phyloP scores from a whole-genome alignment of 2,888 invertebrate genomes.

The Griposia aprilina region DNA sequence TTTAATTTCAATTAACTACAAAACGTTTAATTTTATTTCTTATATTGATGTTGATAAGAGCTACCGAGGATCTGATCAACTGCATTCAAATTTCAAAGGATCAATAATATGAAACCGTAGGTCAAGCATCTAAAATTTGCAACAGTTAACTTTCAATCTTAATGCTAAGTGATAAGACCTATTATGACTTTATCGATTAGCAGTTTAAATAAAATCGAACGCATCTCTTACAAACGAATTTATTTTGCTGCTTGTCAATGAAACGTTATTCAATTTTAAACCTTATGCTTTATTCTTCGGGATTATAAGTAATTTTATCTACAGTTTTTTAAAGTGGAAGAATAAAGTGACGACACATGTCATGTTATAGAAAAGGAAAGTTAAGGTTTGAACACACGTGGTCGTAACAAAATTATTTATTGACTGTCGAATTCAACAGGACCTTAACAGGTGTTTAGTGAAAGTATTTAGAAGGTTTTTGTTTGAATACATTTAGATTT shows the following conservation, averaged over 20 bases:
- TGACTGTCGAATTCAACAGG: slow-evolving; percentile 18
- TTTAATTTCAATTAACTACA: too few relatives aligned
- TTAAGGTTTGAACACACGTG: slow-evolving; percentile 45
- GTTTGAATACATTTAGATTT: neutral
- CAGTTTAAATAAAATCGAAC: slow-evolving; percentile 45
- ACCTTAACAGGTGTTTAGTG: slow-evolving; percentile 62
- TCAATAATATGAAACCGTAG: slow-evolving; percentile 46
- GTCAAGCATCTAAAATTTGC: slow-evolving; percentile 44
- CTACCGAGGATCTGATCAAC: neutral
- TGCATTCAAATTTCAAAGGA: slow-evolving; percentile 9
- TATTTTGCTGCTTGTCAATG: slow-evolving; percentile 4
- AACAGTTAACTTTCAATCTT: slow-evolving; percentile 63
- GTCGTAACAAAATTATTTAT: slow-evolving; percentile 57
- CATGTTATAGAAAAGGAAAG: slow-evolving; percentile 64
- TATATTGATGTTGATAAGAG: slow-evolving; percentile 33
- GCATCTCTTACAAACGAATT: neutral
- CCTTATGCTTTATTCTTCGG: slow-evolving; percentile 1
- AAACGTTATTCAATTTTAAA: slow-evolving; percentile 15
- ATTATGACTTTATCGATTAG: slow-evolving; percentile 7
- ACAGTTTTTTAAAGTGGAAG: slow-evolving; percentile 6
- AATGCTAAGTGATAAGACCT: slow-evolving; percentile 31
- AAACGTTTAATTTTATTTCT: slow-evolving; percentile 24
- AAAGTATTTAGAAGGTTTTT: slow-evolving; percentile 54
- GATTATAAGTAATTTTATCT: neutral
- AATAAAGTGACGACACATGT: slow-evolving; percentile 62